Base-by-base conservation (phyloP, 2,888 invertebrate species). In the Lithophane semibrunnea region DNA sequence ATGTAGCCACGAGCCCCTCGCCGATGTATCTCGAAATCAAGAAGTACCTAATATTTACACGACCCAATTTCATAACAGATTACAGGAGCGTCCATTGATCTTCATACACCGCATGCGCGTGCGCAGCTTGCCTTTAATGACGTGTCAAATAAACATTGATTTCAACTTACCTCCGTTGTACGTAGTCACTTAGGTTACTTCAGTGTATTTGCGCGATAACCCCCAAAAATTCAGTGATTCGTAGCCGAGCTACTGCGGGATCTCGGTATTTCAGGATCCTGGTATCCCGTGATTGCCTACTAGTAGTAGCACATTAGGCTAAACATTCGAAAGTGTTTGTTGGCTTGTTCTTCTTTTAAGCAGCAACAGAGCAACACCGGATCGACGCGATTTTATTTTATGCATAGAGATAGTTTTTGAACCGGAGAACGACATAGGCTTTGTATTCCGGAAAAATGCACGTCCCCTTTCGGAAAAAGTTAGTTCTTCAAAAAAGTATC, bases 61-160 rank as follows among this genome's bases (percentile, higher is more conserved):
- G 60, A 71, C 56, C 72, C 16, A 24, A 64, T 85, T 85, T 78
- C 79, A 44, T 75, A 79, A 74, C 75, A 70, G 61, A 73, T 75
- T 63, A 74, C 71, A 74, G 76, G 63, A 84, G 61, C 82, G 47
- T 74, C 64, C 74, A 78, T 85, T 83, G 85, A 82, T 83, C 71
- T 83, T 65, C 37, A 65, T 56, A 47, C 49, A 64, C 54, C 42
- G 54, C 44, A 37, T 42, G 65, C 60, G 66, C 68, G 44, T 21
- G 42, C 68, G 74, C 85, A 84, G 71, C 73, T 74, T 70, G 70
- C 79, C 74, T 88, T 86, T 88, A 81, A 88, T 86, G 86, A 81
- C 67, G 70, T 75, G 66, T 61, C 67, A 64, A 68, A 79, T 88
- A 88, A 88, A 88, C 84, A 86, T 70, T 68, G 79, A 56, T 52